Base-by-base conservation (phyloP, 2,888 invertebrate genomes). In the Meghimatium bilineatum region DNA sequence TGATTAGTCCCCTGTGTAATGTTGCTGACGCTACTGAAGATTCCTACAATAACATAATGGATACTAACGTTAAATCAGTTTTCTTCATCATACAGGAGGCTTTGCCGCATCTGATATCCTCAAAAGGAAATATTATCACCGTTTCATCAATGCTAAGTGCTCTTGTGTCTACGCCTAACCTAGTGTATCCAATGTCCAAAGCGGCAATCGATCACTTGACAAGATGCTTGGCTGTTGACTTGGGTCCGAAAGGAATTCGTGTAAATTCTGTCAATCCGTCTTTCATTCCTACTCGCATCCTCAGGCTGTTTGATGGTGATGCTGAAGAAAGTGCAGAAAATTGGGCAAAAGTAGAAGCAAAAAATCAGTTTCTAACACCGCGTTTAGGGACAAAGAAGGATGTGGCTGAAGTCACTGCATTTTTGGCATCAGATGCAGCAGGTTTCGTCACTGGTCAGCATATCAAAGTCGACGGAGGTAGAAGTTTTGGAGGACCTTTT, bases 61-160 rank as follows among this genome's bases (percentile, higher is more conserved):
- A 80, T 74, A 84, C 76, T 36, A 84, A 84, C 60, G 52, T 80
- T 1, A 80, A 76, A 44, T 32, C 84, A 8, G 75, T 56, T 20
- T 80, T 84, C 32, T 80, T 80, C 69, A 52, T 80, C 29, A 80
- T 76, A 5, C 84, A 80, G 26, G 14, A 80, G 32, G 84, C 84
- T 23, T 60, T 80, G 12, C 84, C 84, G 10, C 76, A 80, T 60
- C 80, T 84, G 20, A 69, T 49, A 38, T 67, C 76, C 32, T 56
- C 67, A 0, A 75, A 69, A 69, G 84, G 84, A 20, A 80, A 80
- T 52, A 76, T 84, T 12, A 38, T 84, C 44, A 38, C n/a, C 17
- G 60, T 84, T 1, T 84, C 84, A 14, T 80, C 75, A 20, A 67
- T 80, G 52, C 36, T 66, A 5, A 60, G 63, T 26, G n/a, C 66